These are phyloP conservation scores for Eupithecia dodoneata DNA, from an alignment of 2,888 invertebrate genomes.

Conservation along the genomic window DNA sequence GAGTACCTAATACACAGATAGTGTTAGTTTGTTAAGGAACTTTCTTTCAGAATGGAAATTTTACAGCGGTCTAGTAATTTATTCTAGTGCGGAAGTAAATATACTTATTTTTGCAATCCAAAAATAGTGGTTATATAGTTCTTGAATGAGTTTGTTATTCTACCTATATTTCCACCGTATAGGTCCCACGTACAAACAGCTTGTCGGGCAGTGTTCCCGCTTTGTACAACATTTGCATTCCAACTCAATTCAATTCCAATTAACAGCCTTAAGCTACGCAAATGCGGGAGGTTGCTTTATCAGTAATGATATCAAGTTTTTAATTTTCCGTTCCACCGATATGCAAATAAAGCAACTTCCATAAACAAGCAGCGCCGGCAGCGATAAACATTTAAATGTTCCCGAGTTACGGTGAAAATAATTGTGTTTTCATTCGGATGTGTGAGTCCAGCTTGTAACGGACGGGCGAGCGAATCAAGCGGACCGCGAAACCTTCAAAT, in stretches of 20 bases:
- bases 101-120: background rate
- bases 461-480: slow-evolving; percentile 78
- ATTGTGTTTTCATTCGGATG: slow-evolving; percentile 75
- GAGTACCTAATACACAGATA: background rate
- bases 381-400: slow-evolving; percentile 63
- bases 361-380: slow-evolving; percentile 41
- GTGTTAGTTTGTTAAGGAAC: background rate
- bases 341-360: slow-evolving; percentile 51
- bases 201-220: background rate
- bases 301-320: slow-evolving; percentile 42
- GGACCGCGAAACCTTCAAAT: slow-evolving; percentile 83
- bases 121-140: background rate
- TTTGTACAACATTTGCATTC: background rate
- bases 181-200: background rate
- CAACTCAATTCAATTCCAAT: slow-evolving; percentile 13
- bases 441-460: slow-evolving; percentile 75
- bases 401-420: slow-evolving; percentile 68
- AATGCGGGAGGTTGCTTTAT: slow-evolving; percentile 26
- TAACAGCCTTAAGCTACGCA: slow-evolving; percentile 29
- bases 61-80: background rate
- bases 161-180: background rate
- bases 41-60: background rate
- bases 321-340: slow-evolving; percentile 46
- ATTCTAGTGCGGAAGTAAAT: background rate
- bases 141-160: background rate